Evolutionary conservation across 1,140 invertebrate species (phyloP).

Genomic region (Palaemon carinicauda): DNA sequence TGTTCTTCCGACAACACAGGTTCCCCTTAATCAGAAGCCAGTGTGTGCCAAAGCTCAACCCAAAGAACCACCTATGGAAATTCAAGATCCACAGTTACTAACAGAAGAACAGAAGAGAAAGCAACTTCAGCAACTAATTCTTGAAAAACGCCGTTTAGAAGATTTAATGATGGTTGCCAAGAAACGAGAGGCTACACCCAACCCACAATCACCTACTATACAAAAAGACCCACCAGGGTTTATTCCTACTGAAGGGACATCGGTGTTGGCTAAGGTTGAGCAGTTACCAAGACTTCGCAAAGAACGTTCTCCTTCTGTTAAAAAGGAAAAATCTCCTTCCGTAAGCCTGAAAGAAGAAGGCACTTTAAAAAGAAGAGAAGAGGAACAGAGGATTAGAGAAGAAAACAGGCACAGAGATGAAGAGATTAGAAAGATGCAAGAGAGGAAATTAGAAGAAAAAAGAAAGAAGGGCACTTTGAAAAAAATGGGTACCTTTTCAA

Average conservation of each 20-base stretch:
- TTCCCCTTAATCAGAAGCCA: not conserved
- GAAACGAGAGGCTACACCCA: constrained; percentile 31
- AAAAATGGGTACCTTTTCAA: constrained; percentile 11
- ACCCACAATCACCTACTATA: not conserved
- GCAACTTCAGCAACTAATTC: constrained; percentile 55
- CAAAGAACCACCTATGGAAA: constrained; percentile 28
- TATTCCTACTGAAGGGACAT: not conserved
- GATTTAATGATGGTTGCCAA: constrained; percentile 59
- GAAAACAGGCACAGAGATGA: constrained; percentile 57
- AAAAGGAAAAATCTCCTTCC: not conserved
- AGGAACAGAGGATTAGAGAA: constrained; percentile 47
- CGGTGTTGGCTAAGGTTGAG: not conserved
- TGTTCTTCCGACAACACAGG: constrained; percentile 17
- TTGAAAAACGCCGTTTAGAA: constrained; percentile 55
- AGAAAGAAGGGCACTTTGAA: constrained; percentile 32
- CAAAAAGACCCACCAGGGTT: not conserved
- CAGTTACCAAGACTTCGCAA: not conserved
- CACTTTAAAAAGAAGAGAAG: constrained; percentile 21
- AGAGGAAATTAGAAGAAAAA: constrained; percentile 54
- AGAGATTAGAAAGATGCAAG: constrained; percentile 57
- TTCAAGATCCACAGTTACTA: constrained; percentile 32
- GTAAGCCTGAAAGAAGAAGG: not conserved
- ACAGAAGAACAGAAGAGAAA: constrained; percentile 49
- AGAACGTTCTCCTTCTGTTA: not conserved
- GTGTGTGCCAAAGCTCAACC: not conserved